Percentiles rank a stretch among this genome's conserved stretches.
These are phyloP conservation scores for Chlorodrepanis virens DNA, from an alignment of 2,113 vertebrate species.

Conservation along the genomic window DNA sequence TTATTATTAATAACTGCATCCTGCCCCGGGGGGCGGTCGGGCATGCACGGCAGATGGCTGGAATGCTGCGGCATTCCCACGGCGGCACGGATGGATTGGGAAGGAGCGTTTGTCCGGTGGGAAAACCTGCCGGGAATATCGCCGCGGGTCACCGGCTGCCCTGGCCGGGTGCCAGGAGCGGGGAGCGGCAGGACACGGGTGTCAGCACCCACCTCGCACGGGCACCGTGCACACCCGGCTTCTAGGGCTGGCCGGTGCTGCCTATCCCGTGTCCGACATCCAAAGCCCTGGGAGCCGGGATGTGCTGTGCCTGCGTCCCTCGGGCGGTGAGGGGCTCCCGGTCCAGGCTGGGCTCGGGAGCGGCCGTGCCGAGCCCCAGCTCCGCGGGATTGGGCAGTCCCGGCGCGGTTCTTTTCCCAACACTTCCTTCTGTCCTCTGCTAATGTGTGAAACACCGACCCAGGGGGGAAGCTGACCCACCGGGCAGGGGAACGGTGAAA, in stretches of 20 bases:
- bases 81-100: not conserved
- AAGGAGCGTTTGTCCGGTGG: rapidly evolving
- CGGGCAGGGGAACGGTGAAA: not conserved
- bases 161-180: not conserved
- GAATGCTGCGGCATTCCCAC: not conserved
- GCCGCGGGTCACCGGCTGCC: not conserved
- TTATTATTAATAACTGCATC: not conserved
- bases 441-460: not conserved
- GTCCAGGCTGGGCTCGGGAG: not conserved
- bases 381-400: not conserved
- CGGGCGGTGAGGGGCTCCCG: rapidly evolving
- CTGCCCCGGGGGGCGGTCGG: not conserved
- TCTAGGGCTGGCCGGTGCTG: not conserved
- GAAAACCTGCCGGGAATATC: not conserved
- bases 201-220: not conserved
- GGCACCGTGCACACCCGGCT: rapidly evolving
- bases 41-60: not conserved
- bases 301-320: rapidly evolving
- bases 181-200: not conserved
- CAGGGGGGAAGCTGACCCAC: conserved; percentile 44
- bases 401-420: not conserved
- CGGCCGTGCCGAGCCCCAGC: not conserved
- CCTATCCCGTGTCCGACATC: rapidly evolving
- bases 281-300: not conserved
- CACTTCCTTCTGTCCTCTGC: not conserved